phyloP scores from a whole-genome alignment of 2,113 vertebrate species.

The Sinocyclocheilus anophthalmus region DNA sequence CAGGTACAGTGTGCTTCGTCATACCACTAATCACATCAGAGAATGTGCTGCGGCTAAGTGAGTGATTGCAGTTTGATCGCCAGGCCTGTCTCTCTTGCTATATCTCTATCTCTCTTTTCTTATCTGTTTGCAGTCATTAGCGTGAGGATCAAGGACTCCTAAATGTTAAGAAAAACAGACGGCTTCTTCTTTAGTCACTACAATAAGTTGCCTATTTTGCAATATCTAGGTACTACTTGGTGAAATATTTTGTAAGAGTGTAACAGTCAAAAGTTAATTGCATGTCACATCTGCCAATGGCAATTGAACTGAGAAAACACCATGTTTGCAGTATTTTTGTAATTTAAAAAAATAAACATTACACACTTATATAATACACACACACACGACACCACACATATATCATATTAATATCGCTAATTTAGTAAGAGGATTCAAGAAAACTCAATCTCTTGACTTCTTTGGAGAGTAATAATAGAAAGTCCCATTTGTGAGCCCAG shows the following conservation, averaged over 20 bases:
- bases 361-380: no score
- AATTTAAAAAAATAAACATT: no score
- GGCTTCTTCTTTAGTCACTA: neutral
- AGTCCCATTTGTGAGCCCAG: neutral
- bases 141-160: conserved; percentile 27
- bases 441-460: neutral
- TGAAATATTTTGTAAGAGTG: neutral
- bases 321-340: no score
- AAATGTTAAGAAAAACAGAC: neutral
- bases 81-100: no score
- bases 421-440: no score
- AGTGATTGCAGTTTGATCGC: no score
- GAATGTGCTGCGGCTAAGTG: no score
- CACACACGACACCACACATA: no score
- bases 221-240: neutral
- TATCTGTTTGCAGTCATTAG: conserved; percentile 32
- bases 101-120: conserved; percentile 1
- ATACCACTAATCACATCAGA: no score
- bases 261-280: neutral
- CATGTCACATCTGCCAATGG: neutral
- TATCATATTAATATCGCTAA: no score
- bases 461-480: conserved; percentile 1
- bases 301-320: neutral
- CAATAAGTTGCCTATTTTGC: conserved; percentile 4
- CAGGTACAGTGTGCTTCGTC: no score